phyloP scores from a whole-genome alignment of 2,797 vertebrate species.

The Enteromius unitaeniatus region DNA sequence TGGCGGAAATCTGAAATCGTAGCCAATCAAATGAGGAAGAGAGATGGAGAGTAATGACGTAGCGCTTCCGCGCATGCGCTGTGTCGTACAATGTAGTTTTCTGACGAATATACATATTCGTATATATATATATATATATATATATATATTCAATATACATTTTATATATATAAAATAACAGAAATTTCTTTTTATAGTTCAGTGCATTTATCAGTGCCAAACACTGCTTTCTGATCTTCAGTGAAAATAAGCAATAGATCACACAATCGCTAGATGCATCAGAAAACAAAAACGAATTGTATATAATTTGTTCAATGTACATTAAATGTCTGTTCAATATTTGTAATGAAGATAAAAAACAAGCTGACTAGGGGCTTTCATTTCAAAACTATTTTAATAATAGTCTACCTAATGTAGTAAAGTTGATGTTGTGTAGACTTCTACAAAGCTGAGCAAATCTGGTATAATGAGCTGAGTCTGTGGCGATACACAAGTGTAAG shows the following conservation, averaged over 20 bases:
- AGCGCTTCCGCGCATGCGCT: not conserved
- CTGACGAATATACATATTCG: too few species aligned
- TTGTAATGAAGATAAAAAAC: not conserved
- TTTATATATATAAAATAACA: not conserved
- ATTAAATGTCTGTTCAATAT: not conserved
- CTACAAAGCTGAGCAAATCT: not conserved
- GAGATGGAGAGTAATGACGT: not conserved
- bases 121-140: too few species aligned
- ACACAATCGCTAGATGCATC: not conserved
- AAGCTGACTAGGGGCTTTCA: too few species aligned
- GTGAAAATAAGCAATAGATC: not conserved
- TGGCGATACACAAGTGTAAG: too few species aligned
- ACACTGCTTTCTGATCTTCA: too few species aligned
- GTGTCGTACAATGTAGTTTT: not conserved
- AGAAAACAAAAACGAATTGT: not conserved
- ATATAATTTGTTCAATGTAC: not conserved
- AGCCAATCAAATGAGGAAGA: conserved; percentile 68
- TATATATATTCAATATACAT: too few species aligned
- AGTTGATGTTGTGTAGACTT: not conserved
- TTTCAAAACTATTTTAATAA: not conserved
- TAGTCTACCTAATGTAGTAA: not conserved
- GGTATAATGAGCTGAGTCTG: not conserved
- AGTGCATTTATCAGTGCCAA: not conserved
- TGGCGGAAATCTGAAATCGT: conserved; percentile 69
- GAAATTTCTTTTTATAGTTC: not conserved